Conservation (phyloP, 1,140 invertebrate genomes). For the Pissodes strobi region DNA sequence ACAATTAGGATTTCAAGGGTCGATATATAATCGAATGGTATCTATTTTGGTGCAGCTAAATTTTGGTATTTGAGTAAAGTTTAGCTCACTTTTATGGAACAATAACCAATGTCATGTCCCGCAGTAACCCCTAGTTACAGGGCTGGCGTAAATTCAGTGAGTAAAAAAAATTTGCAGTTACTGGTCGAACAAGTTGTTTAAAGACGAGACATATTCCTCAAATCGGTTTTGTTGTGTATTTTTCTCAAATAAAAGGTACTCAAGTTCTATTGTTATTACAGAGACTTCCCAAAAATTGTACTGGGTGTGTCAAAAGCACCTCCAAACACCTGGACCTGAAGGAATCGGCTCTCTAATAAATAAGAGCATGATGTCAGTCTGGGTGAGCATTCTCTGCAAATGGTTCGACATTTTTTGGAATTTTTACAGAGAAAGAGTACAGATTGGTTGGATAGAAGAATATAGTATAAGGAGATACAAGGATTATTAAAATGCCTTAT, state of each 20-base stretch:
- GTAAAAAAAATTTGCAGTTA: conserved; percentile 7
- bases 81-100: conserved; percentile 5
- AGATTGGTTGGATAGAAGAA: too few relatives aligned
- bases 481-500: background rate
- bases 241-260: conserved; percentile 34
- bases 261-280: conserved; percentile 53
- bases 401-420: conserved; percentile 14
- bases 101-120: background rate
- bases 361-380: conserved; percentile 19
- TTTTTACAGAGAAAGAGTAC: conserved; percentile 1
- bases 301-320: conserved; percentile 33
- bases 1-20: background rate
- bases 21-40: background rate
- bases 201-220: background rate
- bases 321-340: conserved; percentile 14
- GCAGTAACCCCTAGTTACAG: background rate
- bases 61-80: conserved; percentile 8
- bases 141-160: conserved; percentile 1
- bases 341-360: conserved; percentile 17
- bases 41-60: conserved; percentile 5
- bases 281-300: conserved; percentile 50
- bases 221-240: conserved; percentile 17
- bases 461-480: too few relatives aligned
- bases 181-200: background rate
- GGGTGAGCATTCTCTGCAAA: conserved; percentile 26